Conservation (phyloP, 1,140 invertebrate species). For the Chironomus tepperi region DNA sequence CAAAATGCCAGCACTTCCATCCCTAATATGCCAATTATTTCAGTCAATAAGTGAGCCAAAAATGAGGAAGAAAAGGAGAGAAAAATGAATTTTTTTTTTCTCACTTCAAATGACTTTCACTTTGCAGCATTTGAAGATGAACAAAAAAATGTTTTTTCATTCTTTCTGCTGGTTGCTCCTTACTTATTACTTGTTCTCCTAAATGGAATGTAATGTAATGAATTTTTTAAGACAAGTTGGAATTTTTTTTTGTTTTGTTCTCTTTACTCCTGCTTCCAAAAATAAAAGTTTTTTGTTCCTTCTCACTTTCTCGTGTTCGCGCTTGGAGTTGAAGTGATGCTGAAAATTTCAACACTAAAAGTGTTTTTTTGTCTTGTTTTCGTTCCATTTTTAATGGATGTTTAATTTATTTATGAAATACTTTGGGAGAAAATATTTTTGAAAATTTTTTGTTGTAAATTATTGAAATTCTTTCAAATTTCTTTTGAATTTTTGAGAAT, state of each 20-base stretch:
- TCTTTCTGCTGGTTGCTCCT: background rate
- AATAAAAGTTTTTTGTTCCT: background rate
- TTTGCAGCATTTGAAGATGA: background rate
- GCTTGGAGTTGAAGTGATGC: background rate
- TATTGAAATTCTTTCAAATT: background rate
- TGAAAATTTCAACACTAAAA: background rate
- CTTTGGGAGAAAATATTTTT: background rate
- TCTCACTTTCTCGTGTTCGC: background rate
- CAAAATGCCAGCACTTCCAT: too few species aligned
- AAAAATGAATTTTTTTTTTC: background rate
- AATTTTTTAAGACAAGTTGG: background rate
- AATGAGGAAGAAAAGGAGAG: background rate
- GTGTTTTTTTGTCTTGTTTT: background rate
- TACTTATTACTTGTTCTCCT: background rate
- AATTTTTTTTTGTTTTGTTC: too few species aligned
- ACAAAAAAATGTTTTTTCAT: too few species aligned
- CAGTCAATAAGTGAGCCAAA: background rate
- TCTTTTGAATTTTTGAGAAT: background rate
- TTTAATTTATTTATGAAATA: background rate
- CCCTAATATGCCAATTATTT: too few species aligned
- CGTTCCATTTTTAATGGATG: background rate
- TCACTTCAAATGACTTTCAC: background rate
- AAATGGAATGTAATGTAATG: conserved; percentile 8
- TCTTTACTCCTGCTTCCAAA: too few species aligned
- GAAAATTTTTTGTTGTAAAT: background rate